Evolutionary conservation across 2,113 vertebrate species (phyloP).

Genomic region (Circaetus gallicus): DNA sequence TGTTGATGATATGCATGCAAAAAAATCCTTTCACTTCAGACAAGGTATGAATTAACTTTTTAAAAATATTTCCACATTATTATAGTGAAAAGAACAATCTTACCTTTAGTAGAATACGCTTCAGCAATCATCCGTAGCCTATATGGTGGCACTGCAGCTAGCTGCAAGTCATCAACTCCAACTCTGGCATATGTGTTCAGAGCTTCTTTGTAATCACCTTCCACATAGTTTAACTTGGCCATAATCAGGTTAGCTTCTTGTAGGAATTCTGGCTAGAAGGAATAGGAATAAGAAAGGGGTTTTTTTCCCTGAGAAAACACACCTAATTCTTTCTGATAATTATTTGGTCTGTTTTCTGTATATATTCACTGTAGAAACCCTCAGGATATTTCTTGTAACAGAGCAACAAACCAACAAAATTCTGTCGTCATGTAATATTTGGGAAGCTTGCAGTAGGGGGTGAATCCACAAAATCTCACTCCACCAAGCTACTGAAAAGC

Average conservation of each 20-base stretch:
- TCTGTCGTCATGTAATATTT: neutral
- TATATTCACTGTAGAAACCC: neutral
- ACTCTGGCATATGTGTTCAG: conserved; percentile 82
- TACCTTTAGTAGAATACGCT: conserved; percentile 93
- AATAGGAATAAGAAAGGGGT: neutral
- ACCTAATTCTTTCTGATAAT: neutral
- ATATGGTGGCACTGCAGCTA: conserved; percentile 84
- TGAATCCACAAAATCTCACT: neutral
- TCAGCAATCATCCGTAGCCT: conserved; percentile 93
- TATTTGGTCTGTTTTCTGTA: neutral
- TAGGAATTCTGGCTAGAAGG: conserved; percentile 86
- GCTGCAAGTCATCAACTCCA: conserved; percentile 87
- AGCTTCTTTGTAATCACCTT: conserved; percentile 89
- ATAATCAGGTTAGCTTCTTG: conserved; percentile 91
- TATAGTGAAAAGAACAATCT: neutral
- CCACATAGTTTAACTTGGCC: conserved; percentile 93
- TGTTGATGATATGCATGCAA: neutral
- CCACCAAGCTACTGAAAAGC: neutral
- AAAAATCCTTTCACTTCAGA: neutral
- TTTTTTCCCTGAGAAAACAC: neutral
- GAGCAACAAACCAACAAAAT: neutral
- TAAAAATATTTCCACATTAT: neutral
- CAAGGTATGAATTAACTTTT: neutral
- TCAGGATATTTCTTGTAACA: neutral
- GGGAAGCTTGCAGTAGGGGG: neutral